Percentiles rank a stretch among this genome's conserved stretches.
These are phyloP conservation scores for Escarpia spicata DNA, from an alignment of 2,888 invertebrate species.

Conservation along the genomic window DNA sequence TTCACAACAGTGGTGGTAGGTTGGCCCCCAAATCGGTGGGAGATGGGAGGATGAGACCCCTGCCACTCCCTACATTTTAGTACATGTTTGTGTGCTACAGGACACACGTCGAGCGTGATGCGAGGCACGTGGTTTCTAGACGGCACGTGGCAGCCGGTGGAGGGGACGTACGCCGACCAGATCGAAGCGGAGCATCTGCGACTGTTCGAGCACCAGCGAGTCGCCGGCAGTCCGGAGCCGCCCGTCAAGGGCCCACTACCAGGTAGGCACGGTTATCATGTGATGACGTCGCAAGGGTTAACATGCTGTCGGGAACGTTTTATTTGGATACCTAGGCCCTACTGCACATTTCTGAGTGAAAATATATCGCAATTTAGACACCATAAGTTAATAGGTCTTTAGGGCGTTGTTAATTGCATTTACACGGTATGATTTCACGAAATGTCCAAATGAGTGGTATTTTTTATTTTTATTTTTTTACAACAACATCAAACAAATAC, in stretches of 20 bases:
- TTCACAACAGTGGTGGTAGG: no score
- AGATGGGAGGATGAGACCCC: no score
- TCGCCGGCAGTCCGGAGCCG: background rate
- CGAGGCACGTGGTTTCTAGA: slow-evolving; percentile 77
- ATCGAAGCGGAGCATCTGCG: slow-evolving; percentile 74
- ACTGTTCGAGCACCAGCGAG: slow-evolving; percentile 67
- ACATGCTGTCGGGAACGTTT: background rate
- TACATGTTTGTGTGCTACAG: slow-evolving; percentile 49
- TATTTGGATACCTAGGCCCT: no score
- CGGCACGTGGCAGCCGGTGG: slow-evolving; percentile 74
- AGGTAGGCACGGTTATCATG: slow-evolving; percentile 42
- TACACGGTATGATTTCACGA: no score
- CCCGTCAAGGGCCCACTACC: slow-evolving; percentile 51
- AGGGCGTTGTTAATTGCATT: no score
- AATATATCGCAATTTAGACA: no score
- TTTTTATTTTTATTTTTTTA: no score
- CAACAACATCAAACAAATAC: no score
- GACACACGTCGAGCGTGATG: slow-evolving; percentile 66
- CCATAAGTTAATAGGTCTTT: no score
- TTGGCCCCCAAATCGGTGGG: no score
- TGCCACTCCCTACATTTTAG: background rate
- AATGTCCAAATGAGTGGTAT: no score
- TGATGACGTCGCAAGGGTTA: background rate
- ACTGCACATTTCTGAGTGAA: no score
- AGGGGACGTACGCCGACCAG: slow-evolving; percentile 70